Base-by-base conservation (phyloP, 2,888 invertebrate species). In the Electrophaes corylata region DNA sequence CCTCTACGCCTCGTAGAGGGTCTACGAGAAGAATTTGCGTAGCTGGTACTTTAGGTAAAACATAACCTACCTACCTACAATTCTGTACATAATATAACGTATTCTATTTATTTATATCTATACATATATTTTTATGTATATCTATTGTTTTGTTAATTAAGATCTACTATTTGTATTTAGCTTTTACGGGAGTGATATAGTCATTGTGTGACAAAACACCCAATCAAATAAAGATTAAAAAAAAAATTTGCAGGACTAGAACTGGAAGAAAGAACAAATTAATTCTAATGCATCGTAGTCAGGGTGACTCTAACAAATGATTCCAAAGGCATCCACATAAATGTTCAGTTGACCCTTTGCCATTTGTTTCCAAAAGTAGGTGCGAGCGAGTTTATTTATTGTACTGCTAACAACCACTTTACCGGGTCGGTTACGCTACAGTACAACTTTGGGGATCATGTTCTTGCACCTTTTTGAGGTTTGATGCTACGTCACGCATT, bases 401-500 rank as follows among this genome's bases (percentile, higher is more conserved):
- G 47, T 48, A 51, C 23, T 48, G 50, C 51, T 60, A 50, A 55
- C 47, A 55, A 47, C 55, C 55, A 51, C 53, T 58, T 59, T 59
- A 51, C 50, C 16, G 54, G 54, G 49, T 41, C 39, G 31, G 45
- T 45, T 46, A 50, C 51, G 43, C 12, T 44, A 55, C 47, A 29
- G 26, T 29, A 10, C 26, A 55, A 54, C 53, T 58, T 58, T 49
- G 26, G 53, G 49, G 48, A 35, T 33, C 31, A 48, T 20, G 44
- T 64, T 60, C 62, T 59, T 50, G 45, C 51, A 68, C 66, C 71
- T 69, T 72, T 78, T 71, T 66, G 70, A 66, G 69, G 67, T 69
- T 60, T 62, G 59, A 67, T 70, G 69, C 62, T 60, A 62, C 65
- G 70, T 70, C 50, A 55, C 46, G 29, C 39, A 29, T 46, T 52